Conservation (phyloP, 2,888 invertebrate genomes). For the Drosophila melanosoma region DNA sequence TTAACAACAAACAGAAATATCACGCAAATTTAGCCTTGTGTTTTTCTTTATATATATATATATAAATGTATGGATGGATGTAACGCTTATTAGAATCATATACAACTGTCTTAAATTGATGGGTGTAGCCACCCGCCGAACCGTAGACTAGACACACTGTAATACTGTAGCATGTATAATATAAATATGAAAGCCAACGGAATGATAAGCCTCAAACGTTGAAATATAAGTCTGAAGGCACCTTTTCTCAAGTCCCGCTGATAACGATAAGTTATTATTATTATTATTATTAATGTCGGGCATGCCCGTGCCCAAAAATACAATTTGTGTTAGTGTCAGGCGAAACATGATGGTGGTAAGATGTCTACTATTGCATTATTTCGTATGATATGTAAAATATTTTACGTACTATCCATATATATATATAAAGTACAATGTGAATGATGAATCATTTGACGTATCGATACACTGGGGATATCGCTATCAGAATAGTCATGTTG, state of each 20-base stretch:
- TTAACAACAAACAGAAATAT: slow-evolving; percentile 23
- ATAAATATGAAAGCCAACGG: slow-evolving; percentile 15
- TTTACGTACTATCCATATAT: neutral
- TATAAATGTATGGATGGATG: neutral
- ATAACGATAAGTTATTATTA: slow-evolving; percentile 60
- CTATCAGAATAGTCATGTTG: slow-evolving; percentile 45
- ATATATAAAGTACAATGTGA: neutral
- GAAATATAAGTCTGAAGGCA: slow-evolving; percentile 39
- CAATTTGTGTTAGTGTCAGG: slow-evolving; percentile 33
- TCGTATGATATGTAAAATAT: neutral
- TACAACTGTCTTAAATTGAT: slow-evolving; percentile 32
- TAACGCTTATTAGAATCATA: neutral
- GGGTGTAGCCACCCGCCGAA: slow-evolving; percentile 22
- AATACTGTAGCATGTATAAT: neutral
- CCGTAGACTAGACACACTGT: slow-evolving; percentile 2
- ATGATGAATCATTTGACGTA: slow-evolving; percentile 38
- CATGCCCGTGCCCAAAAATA: slow-evolving; percentile 19
- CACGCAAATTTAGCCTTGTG: slow-evolving; percentile 37
- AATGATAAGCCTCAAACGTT: slow-evolving; percentile 53
- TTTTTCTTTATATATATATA: neutral
- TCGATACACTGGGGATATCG: slow-evolving; percentile 3
- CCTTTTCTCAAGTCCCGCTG: slow-evolving; percentile 57
- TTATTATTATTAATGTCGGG: slow-evolving; percentile 32
- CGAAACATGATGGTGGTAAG: slow-evolving; percentile 56
- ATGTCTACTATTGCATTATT: slow-evolving; percentile 19